These are phyloP conservation scores for Chrysocyon brachyurus DNA, from an alignment of 2,797 vertebrate species.

Conservation along the genomic window DNA sequence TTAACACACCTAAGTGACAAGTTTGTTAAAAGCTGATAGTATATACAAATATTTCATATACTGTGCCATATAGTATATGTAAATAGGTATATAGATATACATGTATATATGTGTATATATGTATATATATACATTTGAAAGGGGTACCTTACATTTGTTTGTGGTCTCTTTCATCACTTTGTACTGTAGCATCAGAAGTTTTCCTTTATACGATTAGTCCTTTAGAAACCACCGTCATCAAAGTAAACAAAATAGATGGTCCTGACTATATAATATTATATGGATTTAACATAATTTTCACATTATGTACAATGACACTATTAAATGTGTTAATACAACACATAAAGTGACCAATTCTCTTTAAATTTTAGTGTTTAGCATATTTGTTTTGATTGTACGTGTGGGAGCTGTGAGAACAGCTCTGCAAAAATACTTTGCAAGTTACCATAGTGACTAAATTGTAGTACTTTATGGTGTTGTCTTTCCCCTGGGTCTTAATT, in stretches of 20 bases:
- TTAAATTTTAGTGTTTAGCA: slow-evolving; percentile 82
- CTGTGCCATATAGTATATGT: background rate
- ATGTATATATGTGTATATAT: background rate
- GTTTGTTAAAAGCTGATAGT: slow-evolving; percentile 21
- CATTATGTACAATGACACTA: slow-evolving; percentile 69
- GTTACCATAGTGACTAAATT: slow-evolving; percentile 81
- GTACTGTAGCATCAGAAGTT: background rate
- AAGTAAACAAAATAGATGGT: slow-evolving; percentile 64
- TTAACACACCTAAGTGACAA: background rate
- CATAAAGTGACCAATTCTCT: slow-evolving; percentile 81
- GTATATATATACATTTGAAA: background rate
- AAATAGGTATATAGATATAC: background rate
- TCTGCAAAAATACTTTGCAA: slow-evolving; percentile 80
- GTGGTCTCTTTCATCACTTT: background rate
- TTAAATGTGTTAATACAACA: slow-evolving; percentile 81
- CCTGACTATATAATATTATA: slow-evolving; percentile 53
- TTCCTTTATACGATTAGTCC: slow-evolving; percentile 55
- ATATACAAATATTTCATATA: background rate
- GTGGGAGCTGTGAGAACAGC: slow-evolving; percentile 79
- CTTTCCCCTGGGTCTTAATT: slow-evolving; percentile 75
- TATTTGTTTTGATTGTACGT: slow-evolving; percentile 84
- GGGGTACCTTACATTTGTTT: background rate
- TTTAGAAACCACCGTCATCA: slow-evolving; percentile 62
- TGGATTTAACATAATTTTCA: slow-evolving; percentile 77
- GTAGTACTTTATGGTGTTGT: slow-evolving; percentile 59